Evolutionary conservation across 2,113 vertebrate species (phyloP), one percentile per base, ranked within the genome.

Genomic region (Lutjanus erythropterus): DNA sequence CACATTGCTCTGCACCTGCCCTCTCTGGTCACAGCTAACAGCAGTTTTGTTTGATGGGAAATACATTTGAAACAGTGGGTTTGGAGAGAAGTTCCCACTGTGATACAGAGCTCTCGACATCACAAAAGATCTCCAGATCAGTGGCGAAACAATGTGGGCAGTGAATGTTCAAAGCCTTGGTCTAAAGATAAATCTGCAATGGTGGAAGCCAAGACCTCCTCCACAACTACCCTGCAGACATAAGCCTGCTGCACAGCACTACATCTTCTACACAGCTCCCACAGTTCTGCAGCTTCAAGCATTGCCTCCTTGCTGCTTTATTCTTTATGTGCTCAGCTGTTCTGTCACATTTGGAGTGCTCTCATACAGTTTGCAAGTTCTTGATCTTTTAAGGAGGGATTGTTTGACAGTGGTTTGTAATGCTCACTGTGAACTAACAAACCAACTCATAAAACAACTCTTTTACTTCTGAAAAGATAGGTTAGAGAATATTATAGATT

Each of bases 171-270:
- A 55, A 46, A 62, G 56, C 64, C n/a, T 21, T 21, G 64, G 27
- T 68, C 78, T 81, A 75, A 81, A 81, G 64, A 81, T 81, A 69
- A 67, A 50, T 53, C 37, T 69, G 55, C 11, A 67, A 37, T 23
- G 37, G 53, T 53, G 46, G 64, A 27, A 75, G 71, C 59, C 71
- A 64, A 75, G 53, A 62, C 44, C 64, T 68, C 78, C 78, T 46
- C 78, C 78, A 81, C 78, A 69, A 39, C 16, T 53, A 37, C 64
- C 78, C 78, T 41, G 35, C 27, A 52, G 78, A 64, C 62, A 35
- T 52, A 9, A 69, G 71, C 46, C 9, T 0, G 42, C 35, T 31
- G 49, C 52, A 66, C 16, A 64, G 49, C 29, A 3, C n/a, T 35
- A 6, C 44, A 19, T 1, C 1, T 41, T 8, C 27, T 12, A 14